Base-by-base conservation (phyloP, 1,140 invertebrate species). In the Elymnias hypermnestra region DNA sequence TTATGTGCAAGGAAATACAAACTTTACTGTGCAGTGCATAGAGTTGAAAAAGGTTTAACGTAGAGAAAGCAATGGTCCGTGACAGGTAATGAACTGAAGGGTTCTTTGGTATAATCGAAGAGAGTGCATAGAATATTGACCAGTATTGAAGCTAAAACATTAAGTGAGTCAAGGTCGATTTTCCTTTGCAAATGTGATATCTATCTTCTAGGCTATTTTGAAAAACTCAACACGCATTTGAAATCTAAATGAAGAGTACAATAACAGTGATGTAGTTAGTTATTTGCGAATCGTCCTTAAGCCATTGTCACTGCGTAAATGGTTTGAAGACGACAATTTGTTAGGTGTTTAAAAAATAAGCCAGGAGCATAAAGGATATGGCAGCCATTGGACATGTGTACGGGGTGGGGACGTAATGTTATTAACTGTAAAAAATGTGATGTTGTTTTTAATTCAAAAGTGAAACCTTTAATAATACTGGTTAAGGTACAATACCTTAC, bases 401-500 rank as follows among this genome's bases (percentile, higher is more conserved):
- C 23, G 42, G 70, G 63, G 64, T 63, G 53, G 62, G 61, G 9
- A 12, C 33, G 51, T 71, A 59, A 72, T 72, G 69, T 82, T 66
- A 76, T 79, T 78, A 68, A 57, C 73, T 64, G 64, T 77, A 72
- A 72, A 71, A 77, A 68, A 73, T 83, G 76, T 84, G 70, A 74
- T 76, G 63, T 79, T 60, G 56, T 65, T 68, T 55, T 75, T 65
- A 76, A 74, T 72, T 55, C 44, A 77, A 82, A 77, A 68, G 70
- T 77, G 70, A 79, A 72, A 69, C 76, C 57, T 72, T 74, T 63
- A 79, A 65, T 63, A 64, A 64, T 70, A 60, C 63, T 67, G 57
- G 63, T 52, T 52, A 62, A 74, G 72, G 79, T 88, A 87, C 78
- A 88, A 87, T 92, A 92, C 91, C 91, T 92, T 88, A 91, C 88